Evolutionary conservation across 2,888 invertebrate species (phyloP), one percentile per base, ranked within the genome.

Genomic region (Tachina fera): DNA sequence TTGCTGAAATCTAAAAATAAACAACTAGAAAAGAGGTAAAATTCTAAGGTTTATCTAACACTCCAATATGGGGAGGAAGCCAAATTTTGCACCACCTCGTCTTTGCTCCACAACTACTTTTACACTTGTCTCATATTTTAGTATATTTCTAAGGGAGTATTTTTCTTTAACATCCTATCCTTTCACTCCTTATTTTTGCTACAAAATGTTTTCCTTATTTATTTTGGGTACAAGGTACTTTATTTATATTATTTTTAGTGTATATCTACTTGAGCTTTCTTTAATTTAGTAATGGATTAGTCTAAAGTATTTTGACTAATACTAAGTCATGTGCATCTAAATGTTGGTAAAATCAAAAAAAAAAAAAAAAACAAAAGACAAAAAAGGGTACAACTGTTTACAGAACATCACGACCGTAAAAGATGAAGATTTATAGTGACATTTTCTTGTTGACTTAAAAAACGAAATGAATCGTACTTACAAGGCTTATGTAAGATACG

Each of bases 201-300:
- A 22, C 47, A 63, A 72, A 41, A 74, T 72, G 83, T 61, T 72
- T 81, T 84, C 85, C 88, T 87, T 79, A 88, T 89, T 90, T 90
- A 88, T 89, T 90, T 31, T 90, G 82, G 76, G 83, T 71, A 63
- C 47, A 67, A 41, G 72, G 11, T 49, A 67, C 39, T 75, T 75
- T 89, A 89, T 89, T 89, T 89, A 87, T 89, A 89, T 90, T 89
- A 77, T 72, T 89, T 89, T 89, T 9, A 16, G n/a, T 71, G n/a
- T 39, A 60, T 45, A 39, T 47, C 3, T 39, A 16, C 16, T 16
- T 14, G 75, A 89, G 88, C 87, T 87, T 89, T 90, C 91, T 91
- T 91, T 91, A 91, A 91, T 91, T 91, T 91, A 91, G 91, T 91
- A 91, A 91, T 91, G 91, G 91, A 91, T 91, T 91, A 91, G 91